Percentiles rank a stretch among this genome's conserved stretches.
Conservation (phyloP, 2,113 vertebrate genomes). For the Rynchops niger region DNA sequence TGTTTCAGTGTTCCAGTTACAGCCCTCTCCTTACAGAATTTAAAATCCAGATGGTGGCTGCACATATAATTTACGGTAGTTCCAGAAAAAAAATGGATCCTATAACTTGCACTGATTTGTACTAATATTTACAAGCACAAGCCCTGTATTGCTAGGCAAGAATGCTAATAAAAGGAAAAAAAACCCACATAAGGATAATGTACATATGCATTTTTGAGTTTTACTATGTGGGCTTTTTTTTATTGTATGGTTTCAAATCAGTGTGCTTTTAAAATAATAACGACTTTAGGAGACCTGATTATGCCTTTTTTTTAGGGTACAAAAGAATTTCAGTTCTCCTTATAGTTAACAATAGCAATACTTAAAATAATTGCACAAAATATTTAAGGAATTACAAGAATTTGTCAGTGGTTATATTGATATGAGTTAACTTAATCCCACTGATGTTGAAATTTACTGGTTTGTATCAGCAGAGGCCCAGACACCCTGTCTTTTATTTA, state of each 20-base stretch:
- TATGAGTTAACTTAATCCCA: background rate
- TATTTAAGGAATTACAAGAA: background rate
- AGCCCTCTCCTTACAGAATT: background rate
- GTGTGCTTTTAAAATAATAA: background rate
- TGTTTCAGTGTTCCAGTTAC: background rate
- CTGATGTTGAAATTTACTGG: background rate
- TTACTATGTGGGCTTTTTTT: accelerated
- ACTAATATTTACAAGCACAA: background rate
- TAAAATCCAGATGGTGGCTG: background rate
- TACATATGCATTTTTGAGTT: accelerated
- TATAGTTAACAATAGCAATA: background rate
- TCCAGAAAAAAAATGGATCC: background rate
- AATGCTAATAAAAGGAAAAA: background rate
- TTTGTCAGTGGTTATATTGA: background rate
- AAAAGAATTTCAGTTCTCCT: background rate
- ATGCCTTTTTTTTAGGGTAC: background rate
- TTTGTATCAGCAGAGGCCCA: background rate
- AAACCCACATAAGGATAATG: background rate
- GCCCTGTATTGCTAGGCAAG: background rate
- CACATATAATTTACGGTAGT: accelerated
- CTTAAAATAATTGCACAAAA: background rate
- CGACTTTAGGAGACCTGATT: background rate
- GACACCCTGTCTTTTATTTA: background rate
- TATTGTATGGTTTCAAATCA: background rate
- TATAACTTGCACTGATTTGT: background rate